phyloP scores from a whole-genome alignment of 2,888 invertebrate species.

The Deroplatys truncata region DNA sequence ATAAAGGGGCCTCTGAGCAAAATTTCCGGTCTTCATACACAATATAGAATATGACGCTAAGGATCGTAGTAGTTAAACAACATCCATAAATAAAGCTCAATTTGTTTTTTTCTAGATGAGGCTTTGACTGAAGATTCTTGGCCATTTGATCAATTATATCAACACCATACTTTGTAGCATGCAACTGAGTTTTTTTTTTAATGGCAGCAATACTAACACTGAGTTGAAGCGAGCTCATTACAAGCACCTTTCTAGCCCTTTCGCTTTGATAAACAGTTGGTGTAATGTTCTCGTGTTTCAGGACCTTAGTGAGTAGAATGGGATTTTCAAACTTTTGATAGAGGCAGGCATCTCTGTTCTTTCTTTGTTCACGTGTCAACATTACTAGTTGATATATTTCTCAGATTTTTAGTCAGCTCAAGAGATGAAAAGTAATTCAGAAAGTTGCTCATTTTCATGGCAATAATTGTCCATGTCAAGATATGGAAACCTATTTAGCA shows the following conservation, averaged over 20 bases:
- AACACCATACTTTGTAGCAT: neutral
- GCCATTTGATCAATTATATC: neutral
- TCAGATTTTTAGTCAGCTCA: neutral
- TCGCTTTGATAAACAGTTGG: neutral
- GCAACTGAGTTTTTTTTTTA: neutral
- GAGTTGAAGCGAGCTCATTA: neutral
- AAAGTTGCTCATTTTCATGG: neutral
- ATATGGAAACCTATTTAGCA: neutral
- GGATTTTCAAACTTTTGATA: neutral
- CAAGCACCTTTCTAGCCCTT: neutral
- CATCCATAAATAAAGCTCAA: no score
- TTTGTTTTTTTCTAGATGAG: no score
- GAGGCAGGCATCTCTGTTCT: neutral
- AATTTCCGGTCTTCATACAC: no score
- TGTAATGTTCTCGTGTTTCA: neutral
- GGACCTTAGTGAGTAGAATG: neutral
- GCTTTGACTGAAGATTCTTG: neutral
- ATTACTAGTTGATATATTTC: neutral
- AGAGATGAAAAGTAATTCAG: neutral
- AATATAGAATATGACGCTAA: no score
- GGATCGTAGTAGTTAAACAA: no score
- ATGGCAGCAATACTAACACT: neutral
- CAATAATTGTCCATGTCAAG: neutral
- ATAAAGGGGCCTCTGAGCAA: no score
- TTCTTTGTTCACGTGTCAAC: neutral